Evolutionary conservation across 2,888 invertebrate species (phyloP), one percentile per base, ranked within the genome.

Genomic region (Zygothrica quintamaculata): DNA sequence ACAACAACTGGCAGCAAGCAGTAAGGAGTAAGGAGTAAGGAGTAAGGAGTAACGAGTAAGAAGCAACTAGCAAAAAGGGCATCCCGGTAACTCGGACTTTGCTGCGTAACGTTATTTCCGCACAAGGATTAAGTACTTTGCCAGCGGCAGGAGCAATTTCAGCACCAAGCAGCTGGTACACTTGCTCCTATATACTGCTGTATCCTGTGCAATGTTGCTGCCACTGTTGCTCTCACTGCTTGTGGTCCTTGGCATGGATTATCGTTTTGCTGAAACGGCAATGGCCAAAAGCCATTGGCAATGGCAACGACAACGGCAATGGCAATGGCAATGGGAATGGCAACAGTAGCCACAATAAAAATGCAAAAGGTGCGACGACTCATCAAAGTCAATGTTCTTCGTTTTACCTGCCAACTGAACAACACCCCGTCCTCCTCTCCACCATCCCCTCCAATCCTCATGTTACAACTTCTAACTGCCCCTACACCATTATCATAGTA

Each of bases 101-200:
- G 65, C 65, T 70, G 70, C 69, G 79, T 67, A 56, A 77, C 80
- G 79, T 52, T 76, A 74, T 79, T 80, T 77, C 82, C 64, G 58
- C 64, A 65, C 68, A 65, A 82, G 82, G 79, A 80, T 80, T 80
- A 79, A 65, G 74, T 64, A 65, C 66, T 81, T 70, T 77, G 74
- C 82, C 67, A 66, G 48, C 53, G 70, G 64, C 72, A 64, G 36
- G 33, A 39, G 2, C 36, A 25, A 0, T 16, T 53, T 7, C 22
- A 12, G 1, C 31, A 9, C 2, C 42, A 12, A n/a, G 25, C 47
- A 18, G 7, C 52, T 29, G n/a, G 50, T 33, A 33, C 57, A 12
- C 1, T 34, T n/a, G 31, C 46, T n/a, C n/a, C n/a, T n/a, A n/a
- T n/a, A n/a, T n/a, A n/a, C n/a, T n/a, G n/a, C n/a, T n/a, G n/a